These are phyloP conservation scores for Eleutherodactylus coqui DNA, from an alignment of 2,797 vertebrate genomes.

Conservation along the genomic window DNA sequence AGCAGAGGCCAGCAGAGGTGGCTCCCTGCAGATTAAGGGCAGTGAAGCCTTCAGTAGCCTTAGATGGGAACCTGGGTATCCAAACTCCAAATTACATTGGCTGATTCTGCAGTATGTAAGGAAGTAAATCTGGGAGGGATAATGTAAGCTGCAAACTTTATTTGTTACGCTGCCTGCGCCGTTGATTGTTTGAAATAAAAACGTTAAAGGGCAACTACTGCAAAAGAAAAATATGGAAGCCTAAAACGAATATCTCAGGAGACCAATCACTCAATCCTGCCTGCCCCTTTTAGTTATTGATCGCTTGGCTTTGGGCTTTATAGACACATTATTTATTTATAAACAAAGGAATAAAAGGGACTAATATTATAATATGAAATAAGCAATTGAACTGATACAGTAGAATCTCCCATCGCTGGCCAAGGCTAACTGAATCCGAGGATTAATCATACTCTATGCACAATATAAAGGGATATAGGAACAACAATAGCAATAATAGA, in stretches of 20 bases:
- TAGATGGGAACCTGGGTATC: slow-evolving; percentile 49
- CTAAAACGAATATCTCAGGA: not conserved
- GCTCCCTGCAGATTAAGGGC: slow-evolving; percentile 63
- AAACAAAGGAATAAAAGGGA: too few relatives aligned
- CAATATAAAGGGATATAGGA: too few relatives aligned
- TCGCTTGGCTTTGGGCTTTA: not conserved
- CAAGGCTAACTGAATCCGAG: too few relatives aligned
- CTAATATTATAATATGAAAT: too few relatives aligned
- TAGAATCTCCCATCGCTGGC: too few relatives aligned
- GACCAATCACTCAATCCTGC: not conserved
- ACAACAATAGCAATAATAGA: too few relatives aligned
- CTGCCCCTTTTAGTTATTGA: not conserved
- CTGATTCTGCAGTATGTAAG: slow-evolving; percentile 59
- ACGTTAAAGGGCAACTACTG: not conserved
- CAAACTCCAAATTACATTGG: slow-evolving; percentile 59
- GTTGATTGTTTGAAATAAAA: slow-evolving; percentile 3
- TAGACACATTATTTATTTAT: too few relatives aligned
- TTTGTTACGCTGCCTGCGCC: not conserved
- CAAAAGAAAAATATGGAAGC: not conserved
- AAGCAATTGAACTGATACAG: too few relatives aligned
- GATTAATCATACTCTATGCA: too few relatives aligned
- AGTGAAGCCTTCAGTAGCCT: slow-evolving; percentile 59
- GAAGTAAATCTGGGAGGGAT: slow-evolving; percentile 18
- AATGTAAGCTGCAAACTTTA: slow-evolving; percentile 25
- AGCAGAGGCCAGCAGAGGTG: slow-evolving; percentile 61